Percentiles rank a stretch among this genome's conserved stretches.
Evolutionary conservation across 2,113 vertebrate genomes (phyloP).

Genomic region (Emydocephalus ijimae): DNA sequence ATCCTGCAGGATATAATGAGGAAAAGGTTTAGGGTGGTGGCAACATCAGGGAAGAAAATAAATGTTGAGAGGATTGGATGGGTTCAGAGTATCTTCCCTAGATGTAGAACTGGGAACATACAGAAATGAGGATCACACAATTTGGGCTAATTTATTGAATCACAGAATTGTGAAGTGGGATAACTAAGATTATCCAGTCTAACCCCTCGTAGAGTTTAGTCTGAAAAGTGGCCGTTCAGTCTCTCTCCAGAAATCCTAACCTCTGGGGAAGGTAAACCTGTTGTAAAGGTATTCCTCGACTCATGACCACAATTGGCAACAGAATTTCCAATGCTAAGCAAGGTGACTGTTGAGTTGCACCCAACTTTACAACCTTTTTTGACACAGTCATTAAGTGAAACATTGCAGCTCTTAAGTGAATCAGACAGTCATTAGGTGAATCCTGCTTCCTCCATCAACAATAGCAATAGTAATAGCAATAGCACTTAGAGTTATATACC

Average conservation of each 20-base stretch:
- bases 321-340: neutral
- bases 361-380: neutral
- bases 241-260: neutral
- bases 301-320: neutral
- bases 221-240: neutral
- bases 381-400: neutral
- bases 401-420: neutral
- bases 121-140: neutral
- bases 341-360: neutral
- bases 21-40: neutral
- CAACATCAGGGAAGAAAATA: slow-evolving; percentile 32
- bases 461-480: too few relatives aligned
- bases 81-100: neutral
- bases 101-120: neutral
- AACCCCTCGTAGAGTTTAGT: neutral
- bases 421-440: neutral
- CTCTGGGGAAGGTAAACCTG: neutral
- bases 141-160: neutral
- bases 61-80: neutral
- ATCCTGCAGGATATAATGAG: slow-evolving; percentile 13
- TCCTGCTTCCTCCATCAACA: neutral
- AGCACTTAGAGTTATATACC: too few relatives aligned
- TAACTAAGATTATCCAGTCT: neutral
- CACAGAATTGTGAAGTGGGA: neutral
- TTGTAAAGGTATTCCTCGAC: neutral